These are phyloP conservation scores for Laupala kohalensis DNA, from an alignment of 1,140 invertebrate genomes.

Conservation along the genomic window DNA sequence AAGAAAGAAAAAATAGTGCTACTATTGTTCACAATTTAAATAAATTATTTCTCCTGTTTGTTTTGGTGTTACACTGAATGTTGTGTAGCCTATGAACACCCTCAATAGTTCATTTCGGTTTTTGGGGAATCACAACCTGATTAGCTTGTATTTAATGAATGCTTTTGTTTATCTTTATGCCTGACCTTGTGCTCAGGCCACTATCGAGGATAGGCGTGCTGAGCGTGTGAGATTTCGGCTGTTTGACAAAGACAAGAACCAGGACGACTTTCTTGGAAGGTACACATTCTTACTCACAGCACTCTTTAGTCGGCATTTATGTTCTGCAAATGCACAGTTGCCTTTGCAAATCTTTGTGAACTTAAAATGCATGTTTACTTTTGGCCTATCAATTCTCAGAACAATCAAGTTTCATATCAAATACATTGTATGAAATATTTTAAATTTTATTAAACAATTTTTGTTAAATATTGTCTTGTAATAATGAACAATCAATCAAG, in stretches of 20 bases:
- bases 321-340: neutral
- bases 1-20: no score
- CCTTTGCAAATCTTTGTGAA: neutral
- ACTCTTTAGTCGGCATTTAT: neutral
- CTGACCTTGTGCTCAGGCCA: neutral
- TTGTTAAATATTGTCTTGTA: no score
- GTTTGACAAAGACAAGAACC: constrained; percentile 68
- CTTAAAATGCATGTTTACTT: neutral
- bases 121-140: neutral
- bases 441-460: neutral
- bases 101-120: neutral
- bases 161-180: neutral
- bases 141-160: neutral
- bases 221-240: constrained; percentile 23
- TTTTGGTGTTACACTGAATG: no score
- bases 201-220: neutral
- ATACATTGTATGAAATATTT: no score
- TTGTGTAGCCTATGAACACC: neutral
- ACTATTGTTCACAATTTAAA: no score
- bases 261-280: constrained; percentile 71
- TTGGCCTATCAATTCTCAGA: neutral
- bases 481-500: no score
- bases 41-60: no score
- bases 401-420: neutral
- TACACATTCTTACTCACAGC: constrained; percentile 27